Base-by-base conservation (phyloP, 2,888 invertebrate genomes). In the Dendrolimus pini region DNA sequence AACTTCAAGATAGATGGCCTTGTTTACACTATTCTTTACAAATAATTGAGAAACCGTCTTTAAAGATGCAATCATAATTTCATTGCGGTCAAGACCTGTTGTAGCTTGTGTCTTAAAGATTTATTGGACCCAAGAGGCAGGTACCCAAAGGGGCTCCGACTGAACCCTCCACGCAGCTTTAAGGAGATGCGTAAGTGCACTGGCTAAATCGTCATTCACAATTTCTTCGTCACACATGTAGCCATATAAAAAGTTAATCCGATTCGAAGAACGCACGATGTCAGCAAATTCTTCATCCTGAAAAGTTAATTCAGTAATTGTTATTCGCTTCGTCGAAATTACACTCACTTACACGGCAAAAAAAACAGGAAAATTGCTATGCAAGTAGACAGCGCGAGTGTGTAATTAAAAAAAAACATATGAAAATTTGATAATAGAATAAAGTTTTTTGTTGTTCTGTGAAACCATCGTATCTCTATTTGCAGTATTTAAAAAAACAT, bases 91-190 rank as follows among this genome's bases (percentile, higher is more conserved):
- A 30, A 30, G 30, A 30, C 30, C 3, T 6, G 30, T 30, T 30
- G 3, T 30, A 30, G 12, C 9, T 14, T 7, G 12, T 14, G 8
- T 55, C 14, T 13, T 47, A 47, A 47, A 47, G 10, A 52, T 56
- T 85, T 93, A 96, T 92, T 96, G 96, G 68, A 97, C 96, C 98
- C 98, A 98, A 8, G 96, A 95, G 53, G 96, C 95, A 42, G 99
- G 99, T 53, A 98, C 98, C 99, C 99, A 99, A 13, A 97, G 93
- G 0, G 98, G 97, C 77, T 98, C 97, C 0, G 95, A 95, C 86
- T 99, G 98, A 41, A 98, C 94, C 69, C 95, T 93, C 88, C 96
- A 95, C 47, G 96, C 95, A 54, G 95, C 93, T 70, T 94, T 93
- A 59, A 97, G 92, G 18, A 99, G 92, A 74, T 96, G 96, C 69